Evolutionary conservation across 2,888 invertebrate genomes (phyloP).

Genomic region (Apoda limacodes): DNA sequence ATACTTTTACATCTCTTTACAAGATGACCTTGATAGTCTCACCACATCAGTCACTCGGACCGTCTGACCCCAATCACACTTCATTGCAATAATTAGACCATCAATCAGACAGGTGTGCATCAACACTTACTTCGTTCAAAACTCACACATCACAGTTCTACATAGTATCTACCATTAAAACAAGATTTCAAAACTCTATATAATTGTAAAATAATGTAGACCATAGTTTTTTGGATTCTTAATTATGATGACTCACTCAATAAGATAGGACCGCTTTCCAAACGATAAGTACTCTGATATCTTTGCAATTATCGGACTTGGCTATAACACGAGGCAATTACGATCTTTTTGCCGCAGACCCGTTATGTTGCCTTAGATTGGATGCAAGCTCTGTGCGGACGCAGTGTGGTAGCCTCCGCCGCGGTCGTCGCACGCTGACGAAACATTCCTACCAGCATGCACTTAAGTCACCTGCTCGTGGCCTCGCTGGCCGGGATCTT

Average conservation of each 20-base stretch:
- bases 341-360: conserved; percentile 63
- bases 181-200: too few relatives aligned
- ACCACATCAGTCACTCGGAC: too few relatives aligned
- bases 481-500: conserved; percentile 35
- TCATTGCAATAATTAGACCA: too few relatives aligned
- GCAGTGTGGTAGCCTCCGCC: conserved; percentile 44
- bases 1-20: too few relatives aligned
- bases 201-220: too few relatives aligned
- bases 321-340: conserved; percentile 51
- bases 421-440: conserved; percentile 40
- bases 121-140: too few relatives aligned
- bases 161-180: too few relatives aligned
- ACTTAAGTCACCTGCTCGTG: too few relatives aligned
- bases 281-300: conserved; percentile 63
- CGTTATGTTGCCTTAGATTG: conserved; percentile 61
- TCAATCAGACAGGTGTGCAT: too few relatives aligned
- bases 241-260: conserved; percentile 46
- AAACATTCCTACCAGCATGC: conserved; percentile 13
- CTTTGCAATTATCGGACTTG: conserved; percentile 51
- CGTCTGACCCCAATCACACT: too few relatives aligned
- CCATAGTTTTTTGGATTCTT: conserved; percentile 28
- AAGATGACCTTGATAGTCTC: too few relatives aligned
- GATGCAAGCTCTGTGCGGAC: conserved; percentile 45
- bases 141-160: conserved; percentile 12
- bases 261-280: conserved; percentile 61